These are phyloP conservation scores for Zosterops japonicus DNA, from an alignment of 2,113 vertebrate species.

Conservation along the genomic window DNA sequence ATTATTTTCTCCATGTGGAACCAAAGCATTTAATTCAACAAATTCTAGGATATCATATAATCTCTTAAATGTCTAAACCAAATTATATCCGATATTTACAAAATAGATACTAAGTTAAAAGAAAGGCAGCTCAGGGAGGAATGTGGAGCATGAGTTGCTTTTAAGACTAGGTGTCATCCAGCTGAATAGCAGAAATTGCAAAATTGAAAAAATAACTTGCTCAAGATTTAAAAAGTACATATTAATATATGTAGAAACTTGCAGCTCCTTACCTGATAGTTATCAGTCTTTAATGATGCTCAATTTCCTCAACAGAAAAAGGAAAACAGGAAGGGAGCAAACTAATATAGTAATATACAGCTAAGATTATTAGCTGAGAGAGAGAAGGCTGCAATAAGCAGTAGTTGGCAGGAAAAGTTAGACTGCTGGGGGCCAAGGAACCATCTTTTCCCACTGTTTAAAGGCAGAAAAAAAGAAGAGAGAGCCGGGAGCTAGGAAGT, in stretches of 20 bases:
- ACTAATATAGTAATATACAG: not conserved
- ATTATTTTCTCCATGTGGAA: not conserved
- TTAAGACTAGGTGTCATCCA: not conserved
- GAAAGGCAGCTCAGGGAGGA: not conserved
- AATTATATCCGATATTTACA: not conserved
- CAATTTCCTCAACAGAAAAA: not conserved
- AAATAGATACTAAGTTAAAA: not conserved
- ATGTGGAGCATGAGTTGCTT: not conserved
- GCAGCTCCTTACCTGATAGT: not conserved
- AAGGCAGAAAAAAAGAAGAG: not conserved
- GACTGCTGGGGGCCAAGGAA: not conserved
- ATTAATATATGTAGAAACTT: not conserved
- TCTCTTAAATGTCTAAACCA: not conserved
- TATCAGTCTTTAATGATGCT: not conserved
- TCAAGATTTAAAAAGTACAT: not conserved
- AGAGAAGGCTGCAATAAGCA: not conserved
- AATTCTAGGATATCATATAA: not conserved
- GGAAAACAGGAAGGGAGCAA: not conserved
- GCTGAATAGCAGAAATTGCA: not conserved
- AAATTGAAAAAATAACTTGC: conserved; percentile 14
- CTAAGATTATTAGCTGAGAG: not conserved
- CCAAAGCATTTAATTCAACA: not conserved
- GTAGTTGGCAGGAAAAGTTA: not conserved
- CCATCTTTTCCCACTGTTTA: not conserved
- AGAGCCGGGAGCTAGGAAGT: not conserved